These are phyloP conservation scores for Poecilia velifera DNA, from an alignment of 2,797 vertebrate species.

Conservation along the genomic window DNA sequence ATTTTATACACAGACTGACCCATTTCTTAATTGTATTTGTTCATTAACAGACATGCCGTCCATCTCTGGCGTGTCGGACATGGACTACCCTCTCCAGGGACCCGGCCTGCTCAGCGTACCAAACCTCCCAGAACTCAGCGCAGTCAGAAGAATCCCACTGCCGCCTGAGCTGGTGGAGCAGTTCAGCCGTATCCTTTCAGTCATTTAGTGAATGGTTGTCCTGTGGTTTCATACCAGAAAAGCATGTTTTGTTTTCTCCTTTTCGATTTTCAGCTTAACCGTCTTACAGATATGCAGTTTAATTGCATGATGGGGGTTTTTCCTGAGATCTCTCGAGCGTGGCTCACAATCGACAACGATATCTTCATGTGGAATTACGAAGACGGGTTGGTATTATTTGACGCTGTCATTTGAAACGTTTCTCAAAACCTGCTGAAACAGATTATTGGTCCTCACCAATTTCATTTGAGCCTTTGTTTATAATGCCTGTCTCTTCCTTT, in stretches of 20 bases:
- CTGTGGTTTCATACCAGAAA: background rate
- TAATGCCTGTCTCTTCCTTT: background rate
- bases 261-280: constrained; percentile 62
- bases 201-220: background rate
- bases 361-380: constrained; percentile 99
- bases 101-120: constrained; percentile 90
- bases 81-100: constrained; percentile 98
- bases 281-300: constrained; percentile 93
- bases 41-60: constrained; percentile 87
- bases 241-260: background rate
- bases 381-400: constrained; percentile 88
- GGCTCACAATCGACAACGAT: constrained; percentile 98
- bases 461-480: background rate
- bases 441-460: background rate
- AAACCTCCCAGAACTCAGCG: constrained; percentile 92
- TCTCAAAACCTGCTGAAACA: background rate
- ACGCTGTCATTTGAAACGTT: constrained; percentile 1
- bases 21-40: constrained; percentile 35
- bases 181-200: constrained; percentile 95
- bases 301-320: constrained; percentile 99
- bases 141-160: constrained; percentile 91
- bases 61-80: constrained; percentile 94
- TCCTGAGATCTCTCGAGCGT: constrained; percentile 93
- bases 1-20: background rate
- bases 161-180: constrained; percentile 97